A percentile compares a stretch with the other conserved stretches of the same genome.
Evolutionary conservation across 92 coral and sea anemone species (phyloP).

Genomic region (Palythoa grandiflora): DNA sequence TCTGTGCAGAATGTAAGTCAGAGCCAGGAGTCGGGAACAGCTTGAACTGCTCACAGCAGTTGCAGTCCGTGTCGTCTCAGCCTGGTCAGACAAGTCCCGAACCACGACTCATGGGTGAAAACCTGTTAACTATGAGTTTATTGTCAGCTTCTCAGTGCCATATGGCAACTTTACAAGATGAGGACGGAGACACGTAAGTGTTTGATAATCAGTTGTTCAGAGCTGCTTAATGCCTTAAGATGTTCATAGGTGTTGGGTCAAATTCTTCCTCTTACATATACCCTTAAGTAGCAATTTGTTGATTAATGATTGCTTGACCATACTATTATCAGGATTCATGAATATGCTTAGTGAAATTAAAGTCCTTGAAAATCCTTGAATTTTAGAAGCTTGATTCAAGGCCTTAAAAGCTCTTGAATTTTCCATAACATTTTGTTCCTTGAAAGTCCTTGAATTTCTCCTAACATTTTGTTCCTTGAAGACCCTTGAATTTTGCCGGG

Average conservation of each 20-base stretch:
- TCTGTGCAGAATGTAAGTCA: background rate
- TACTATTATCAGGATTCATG: too few species aligned
- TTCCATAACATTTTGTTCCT: too few species aligned
- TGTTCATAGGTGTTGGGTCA: too few species aligned
- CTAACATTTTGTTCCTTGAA: too few species aligned
- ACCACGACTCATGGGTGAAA: constrained; percentile 69
- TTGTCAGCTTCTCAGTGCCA: constrained; percentile 95
- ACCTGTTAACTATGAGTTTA: constrained; percentile 85
- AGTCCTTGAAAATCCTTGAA: too few species aligned
- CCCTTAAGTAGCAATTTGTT: too few species aligned
- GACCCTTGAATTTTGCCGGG: too few species aligned
- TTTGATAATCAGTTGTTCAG: background rate
- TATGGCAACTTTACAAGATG: constrained; percentile 93
- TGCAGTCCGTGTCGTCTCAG: background rate
- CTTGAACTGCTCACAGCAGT: background rate
- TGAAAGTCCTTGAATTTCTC: too few species aligned
- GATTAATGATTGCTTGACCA: too few species aligned
- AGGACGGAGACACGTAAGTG: constrained; percentile 99
- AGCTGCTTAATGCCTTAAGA: background rate
- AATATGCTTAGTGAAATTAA: too few species aligned
- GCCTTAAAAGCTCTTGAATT: too few species aligned
- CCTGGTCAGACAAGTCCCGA: constrained; percentile 62
- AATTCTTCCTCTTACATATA: background rate
- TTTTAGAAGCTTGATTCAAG: too few species aligned
- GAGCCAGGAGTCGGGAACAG: constrained; percentile 1